These are phyloP conservation scores for Sisyra nigra DNA, from an alignment of 2,888 invertebrate genomes.

Conservation along the genomic window DNA sequence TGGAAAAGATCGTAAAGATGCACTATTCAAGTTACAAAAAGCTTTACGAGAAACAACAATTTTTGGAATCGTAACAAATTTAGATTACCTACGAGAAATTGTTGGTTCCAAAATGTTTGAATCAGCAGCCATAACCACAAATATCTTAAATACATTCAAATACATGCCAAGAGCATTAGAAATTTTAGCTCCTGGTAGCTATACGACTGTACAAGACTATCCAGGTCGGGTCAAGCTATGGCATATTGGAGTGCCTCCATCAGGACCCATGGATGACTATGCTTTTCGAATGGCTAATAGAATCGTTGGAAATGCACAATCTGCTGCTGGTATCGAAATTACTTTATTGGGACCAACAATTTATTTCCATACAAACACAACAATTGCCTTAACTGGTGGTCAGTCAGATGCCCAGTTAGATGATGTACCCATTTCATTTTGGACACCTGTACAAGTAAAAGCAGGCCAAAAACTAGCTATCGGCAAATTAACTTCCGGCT, in stretches of 20 bases:
- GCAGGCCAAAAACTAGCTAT: not conserved
- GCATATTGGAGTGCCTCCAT: constrained; percentile 4
- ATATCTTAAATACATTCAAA: not conserved
- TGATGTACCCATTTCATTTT: not conserved
- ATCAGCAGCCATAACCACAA: not conserved
- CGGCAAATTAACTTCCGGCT: not conserved
- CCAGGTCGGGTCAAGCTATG: constrained; percentile 1
- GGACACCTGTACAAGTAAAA: not conserved
- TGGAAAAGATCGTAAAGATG: not conserved
- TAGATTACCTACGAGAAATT: constrained; percentile 1
- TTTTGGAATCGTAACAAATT: constrained; percentile 1
- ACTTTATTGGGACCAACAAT: constrained; percentile 3
- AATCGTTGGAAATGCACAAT: not conserved
- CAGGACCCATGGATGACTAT: constrained; percentile 3
- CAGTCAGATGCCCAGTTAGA: not conserved
- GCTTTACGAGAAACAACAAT: not conserved
- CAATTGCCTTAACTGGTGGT: not conserved
- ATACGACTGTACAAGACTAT: constrained; percentile 2
- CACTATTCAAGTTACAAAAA: not conserved
- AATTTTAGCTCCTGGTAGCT: constrained; percentile 1
- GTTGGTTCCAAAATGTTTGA: constrained; percentile 3
- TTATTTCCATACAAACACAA: not conserved
- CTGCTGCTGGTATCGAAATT: constrained; percentile 1
- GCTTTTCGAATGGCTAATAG: constrained; percentile 2
- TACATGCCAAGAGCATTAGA: constrained; percentile 1